A percentile compares a stretch with the other conserved stretches of the same genome.
phyloP scores from a whole-genome alignment of 2,113 vertebrate genomes.

The Chlamydotis undulata region DNA sequence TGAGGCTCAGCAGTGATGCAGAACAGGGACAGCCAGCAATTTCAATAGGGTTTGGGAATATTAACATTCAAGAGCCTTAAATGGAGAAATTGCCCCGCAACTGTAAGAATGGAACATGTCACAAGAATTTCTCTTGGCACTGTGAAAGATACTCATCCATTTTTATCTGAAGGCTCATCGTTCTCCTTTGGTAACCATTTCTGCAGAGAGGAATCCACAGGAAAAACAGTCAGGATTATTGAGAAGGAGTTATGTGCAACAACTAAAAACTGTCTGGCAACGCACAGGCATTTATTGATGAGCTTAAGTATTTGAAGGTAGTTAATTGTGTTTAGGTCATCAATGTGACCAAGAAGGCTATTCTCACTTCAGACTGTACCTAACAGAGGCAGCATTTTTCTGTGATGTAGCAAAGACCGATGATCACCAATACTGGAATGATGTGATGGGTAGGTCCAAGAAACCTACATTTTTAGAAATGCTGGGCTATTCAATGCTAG shows the following conservation, averaged over 20 bases:
- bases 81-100: background rate
- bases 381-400: background rate
- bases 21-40: background rate
- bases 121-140: background rate
- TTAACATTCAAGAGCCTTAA: background rate
- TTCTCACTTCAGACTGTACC: background rate
- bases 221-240: background rate
- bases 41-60: background rate
- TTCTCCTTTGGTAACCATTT: background rate
- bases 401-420: background rate
- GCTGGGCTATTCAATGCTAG: background rate
- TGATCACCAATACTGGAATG: background rate
- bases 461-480: background rate
- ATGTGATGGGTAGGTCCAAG: background rate
- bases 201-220: background rate
- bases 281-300: background rate
- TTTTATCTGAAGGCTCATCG: background rate
- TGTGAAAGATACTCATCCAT: background rate
- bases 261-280: background rate
- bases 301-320: background rate
- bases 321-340: background rate
- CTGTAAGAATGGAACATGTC: background rate
- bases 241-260: background rate
- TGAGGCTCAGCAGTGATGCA: background rate
- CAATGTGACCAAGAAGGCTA: background rate